Base-by-base conservation (phyloP, 2,888 invertebrate genomes). In the Acronicta psi region DNA sequence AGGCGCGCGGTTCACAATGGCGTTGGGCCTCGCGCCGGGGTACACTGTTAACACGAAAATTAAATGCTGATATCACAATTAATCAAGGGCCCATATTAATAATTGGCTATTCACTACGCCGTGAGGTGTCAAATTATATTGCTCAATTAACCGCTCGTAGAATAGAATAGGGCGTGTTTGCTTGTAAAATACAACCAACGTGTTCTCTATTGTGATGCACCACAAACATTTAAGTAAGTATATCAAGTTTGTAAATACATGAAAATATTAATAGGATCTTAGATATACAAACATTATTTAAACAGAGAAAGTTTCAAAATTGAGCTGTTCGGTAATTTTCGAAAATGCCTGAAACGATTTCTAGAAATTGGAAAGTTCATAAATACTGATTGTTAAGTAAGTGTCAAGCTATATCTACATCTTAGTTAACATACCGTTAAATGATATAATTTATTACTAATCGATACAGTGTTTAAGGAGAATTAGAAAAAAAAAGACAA, bases 21-120 rank as follows among this genome's bases (percentile, higher is more conserved):
- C 83, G 83, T 43, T 37, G 50, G 82, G 80, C 76, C 73, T 77
- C 76, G 72, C 78, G 79, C 73, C 72, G 66, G 66, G 82, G 86
- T 83, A 85, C 86, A 87, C 89, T 92, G 93, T 93, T 94, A 94
- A 93, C 93, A 93, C 88, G 93, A 92, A 94, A 93, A 93, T 94
- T 93, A 94, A 94, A 93, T 93, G 93, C 93, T 94, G 93, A 94
- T 94, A 94, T 93, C 93, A 94, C 92, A 93, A 94, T 94, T 94
- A 93, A 94, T 94, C 93, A 93, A 93, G 91, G 87, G 88, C 84
- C 91, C 89, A 93, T 93, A 93, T 93, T 93, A 92, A 92, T 93
- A 93, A 93, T 94, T 94, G 93, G 90, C 93, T 93, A 93, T 94
- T 93, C 93, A 93, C 88, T 86, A 85, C 86, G 85, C 85, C 84